Evolutionary conservation across 2,797 vertebrate species (phyloP), one percentile per base, ranked within the genome.

Genomic region (Siniperca undulata): DNA sequence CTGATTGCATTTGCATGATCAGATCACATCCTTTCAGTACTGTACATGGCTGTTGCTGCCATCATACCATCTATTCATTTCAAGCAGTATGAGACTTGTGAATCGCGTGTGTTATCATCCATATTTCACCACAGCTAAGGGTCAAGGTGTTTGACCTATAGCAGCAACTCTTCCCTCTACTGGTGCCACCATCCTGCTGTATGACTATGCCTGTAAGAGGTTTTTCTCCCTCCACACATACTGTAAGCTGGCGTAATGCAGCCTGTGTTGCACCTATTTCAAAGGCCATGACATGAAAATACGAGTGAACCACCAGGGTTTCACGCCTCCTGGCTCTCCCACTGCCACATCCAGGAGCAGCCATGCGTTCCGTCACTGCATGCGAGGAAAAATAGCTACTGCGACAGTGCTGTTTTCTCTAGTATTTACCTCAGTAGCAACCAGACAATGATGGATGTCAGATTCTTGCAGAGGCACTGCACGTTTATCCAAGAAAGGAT

Each of bases 301-400:
- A 55, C 46, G 36, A 42, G 60, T 74, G 67, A 75, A 70, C 38
- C 17, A 17, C 36, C 70, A 71, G 42, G 68, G 72, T 72, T 82
- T 80, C 44, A 73, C 30, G 78, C 75, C 79, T 86, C 40, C 72
- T 76, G 66, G 22, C 67, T 87, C 77, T 70, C 66, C 8, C 71
- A 69, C 67, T 78, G 70, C 56, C 79, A 84, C 84, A 74, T 84
- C 77, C 86, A 84, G 84, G 82, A 87, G 91, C 92, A 90, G 83
- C 90, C 94, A 94, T 91, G 91, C 93, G 89, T 91, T 84, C 84
- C 83, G 70, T 89, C 88, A 80, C 84, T 78, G 86, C 89, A 93
- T 92, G 93, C 92, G 64, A 89, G 87, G 38, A 69, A 87, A 93
- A 90, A 93, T 53, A 42, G 9, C 7, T 10, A 94, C 94, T 96